A percentile compares a stretch with the other conserved stretches of the same genome.
phyloP scores from a whole-genome alignment of 2,888 invertebrate species.

The Pachliopta kotzebuea region DNA sequence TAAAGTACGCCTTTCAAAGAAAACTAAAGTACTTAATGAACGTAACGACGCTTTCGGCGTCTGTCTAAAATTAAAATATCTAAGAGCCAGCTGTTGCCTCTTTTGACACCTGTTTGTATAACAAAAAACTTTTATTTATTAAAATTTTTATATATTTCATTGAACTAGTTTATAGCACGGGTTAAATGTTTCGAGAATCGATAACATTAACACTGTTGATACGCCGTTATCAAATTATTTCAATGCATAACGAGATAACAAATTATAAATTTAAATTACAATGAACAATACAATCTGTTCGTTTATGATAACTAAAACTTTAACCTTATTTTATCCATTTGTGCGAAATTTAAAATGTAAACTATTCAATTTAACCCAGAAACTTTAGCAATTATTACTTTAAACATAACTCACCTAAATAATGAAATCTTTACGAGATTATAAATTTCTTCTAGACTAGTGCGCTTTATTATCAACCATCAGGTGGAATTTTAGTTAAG shows the following conservation, averaged over 20 bases:
- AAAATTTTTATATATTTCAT: background rate
- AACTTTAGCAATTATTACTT: no score
- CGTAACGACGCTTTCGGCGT: conserved; percentile 21
- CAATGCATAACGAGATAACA: conserved; percentile 18
- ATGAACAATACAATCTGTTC: background rate
- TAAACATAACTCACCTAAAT: no score
- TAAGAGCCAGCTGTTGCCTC: conserved; percentile 18
- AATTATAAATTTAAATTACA: conserved; percentile 2
- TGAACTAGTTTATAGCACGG: no score
- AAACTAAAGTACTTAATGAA: conserved; percentile 21
- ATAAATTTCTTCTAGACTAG: no score
- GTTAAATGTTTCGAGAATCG: conserved; percentile 3
- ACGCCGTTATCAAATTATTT: conserved; percentile 14
- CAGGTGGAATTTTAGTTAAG: no score
- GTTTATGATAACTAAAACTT: background rate
- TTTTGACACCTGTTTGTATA: conserved; percentile 7
- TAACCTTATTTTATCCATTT: no score
- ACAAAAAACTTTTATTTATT: conserved; percentile 1
- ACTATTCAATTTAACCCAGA: no score
- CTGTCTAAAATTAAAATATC: conserved; percentile 26
- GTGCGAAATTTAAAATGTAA: no score
- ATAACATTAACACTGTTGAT: conserved; percentile 13
- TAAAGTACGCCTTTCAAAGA: conserved; percentile 4
- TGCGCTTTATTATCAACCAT: no score
- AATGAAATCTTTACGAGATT: no score